Base-by-base conservation (phyloP, 2,888 invertebrate species). In the Blera fallax region DNA sequence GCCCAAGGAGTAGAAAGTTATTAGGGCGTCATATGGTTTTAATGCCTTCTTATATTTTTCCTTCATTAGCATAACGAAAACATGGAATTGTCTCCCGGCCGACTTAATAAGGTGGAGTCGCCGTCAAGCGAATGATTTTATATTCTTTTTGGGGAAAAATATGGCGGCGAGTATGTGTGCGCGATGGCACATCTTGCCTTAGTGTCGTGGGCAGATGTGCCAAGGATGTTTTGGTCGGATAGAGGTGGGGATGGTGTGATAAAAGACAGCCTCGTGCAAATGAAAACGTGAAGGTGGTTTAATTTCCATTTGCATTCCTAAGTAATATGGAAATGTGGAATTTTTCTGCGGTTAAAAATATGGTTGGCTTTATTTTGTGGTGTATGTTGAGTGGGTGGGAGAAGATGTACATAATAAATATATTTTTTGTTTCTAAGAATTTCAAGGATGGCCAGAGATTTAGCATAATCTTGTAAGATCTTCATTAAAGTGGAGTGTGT, bases 1-100 rank as follows among this genome's bases (percentile, higher is more conserved):
- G 81, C 81, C 70, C 80, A 67, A 85, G 80, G 76, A 85, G 84
- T 76, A 70, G 64, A 72, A 77, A 81, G 81, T 85, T 85, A 85
- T 85, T 85, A 81, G 85, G 85, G 85, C 85, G 85, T 85, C 85
- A 85, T 85, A 85, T 85, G 85, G 85, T 85, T 77, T 85, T 85
- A 85, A 85, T 81, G 85, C 81, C 76, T 85, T 85, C 81, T 85
- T 85, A 81, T 81, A 85, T 85, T 85, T 85, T 77, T 85, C 72
- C 81, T 85, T 85, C 85, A 85, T 85, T 85, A 81, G 85, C 85
- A 85, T 85, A 85, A 81, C 81, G 81, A 81, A 85, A 85, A 85
- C 85, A 85, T 85, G 72, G 81, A 85, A 85, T 81, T 81, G 85
- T 85, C 85, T 85, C 70, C 54, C 67, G 43, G 85, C 48, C 72